Percentiles rank a stretch among this genome's conserved stretches.
Evolutionary conservation across 53 echinoderm and acorn worm species (phyloP).

Genomic region (Echinarachnius parma): DNA sequence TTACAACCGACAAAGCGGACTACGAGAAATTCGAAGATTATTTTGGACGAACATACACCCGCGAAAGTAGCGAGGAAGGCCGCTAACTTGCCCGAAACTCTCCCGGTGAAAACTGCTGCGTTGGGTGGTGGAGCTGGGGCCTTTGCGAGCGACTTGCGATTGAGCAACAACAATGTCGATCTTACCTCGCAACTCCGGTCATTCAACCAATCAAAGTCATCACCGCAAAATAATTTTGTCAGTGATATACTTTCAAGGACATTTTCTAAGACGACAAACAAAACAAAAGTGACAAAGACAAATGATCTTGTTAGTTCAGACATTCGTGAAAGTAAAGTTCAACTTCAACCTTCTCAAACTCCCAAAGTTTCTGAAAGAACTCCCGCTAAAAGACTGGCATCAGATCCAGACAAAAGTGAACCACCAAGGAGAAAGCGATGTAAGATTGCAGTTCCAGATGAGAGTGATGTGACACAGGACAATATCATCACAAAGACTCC

Average conservation of each 20-base stretch:
- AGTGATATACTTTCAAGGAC: slow-evolving; percentile 30
- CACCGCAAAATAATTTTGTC: slow-evolving; percentile 7
- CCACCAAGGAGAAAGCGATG: slow-evolving; percentile 38
- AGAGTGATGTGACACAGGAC: neutral
- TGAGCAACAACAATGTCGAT: too few relatives aligned
- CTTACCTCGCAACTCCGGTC: slow-evolving; percentile 23
- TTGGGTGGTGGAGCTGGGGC: slow-evolving; percentile 11
- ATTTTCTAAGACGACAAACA: neutral
- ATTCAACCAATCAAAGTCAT: slow-evolving; percentile 24
- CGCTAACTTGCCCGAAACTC: slow-evolving; percentile 22
- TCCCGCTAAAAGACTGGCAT: slow-evolving; percentile 26
- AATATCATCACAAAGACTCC: slow-evolving; percentile 9
- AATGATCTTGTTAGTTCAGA: neutral
- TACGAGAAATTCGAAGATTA: slow-evolving; percentile 5
- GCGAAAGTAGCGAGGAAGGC: neutral
- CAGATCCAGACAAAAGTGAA: slow-evolving; percentile 22
- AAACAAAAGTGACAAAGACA: neutral
- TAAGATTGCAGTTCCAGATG: slow-evolving; percentile 1
- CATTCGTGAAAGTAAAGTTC: neutral
- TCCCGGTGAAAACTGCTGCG: slow-evolving; percentile 40
- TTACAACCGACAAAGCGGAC: slow-evolving; percentile 30
- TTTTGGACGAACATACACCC: neutral
- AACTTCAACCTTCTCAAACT: too few relatives aligned
- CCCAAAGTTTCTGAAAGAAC: slow-evolving; percentile 8
- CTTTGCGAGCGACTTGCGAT: too few relatives aligned